These are phyloP conservation scores for Hemicordylus capensis DNA, from an alignment of 2,113 vertebrate genomes.

Conservation along the genomic window DNA sequence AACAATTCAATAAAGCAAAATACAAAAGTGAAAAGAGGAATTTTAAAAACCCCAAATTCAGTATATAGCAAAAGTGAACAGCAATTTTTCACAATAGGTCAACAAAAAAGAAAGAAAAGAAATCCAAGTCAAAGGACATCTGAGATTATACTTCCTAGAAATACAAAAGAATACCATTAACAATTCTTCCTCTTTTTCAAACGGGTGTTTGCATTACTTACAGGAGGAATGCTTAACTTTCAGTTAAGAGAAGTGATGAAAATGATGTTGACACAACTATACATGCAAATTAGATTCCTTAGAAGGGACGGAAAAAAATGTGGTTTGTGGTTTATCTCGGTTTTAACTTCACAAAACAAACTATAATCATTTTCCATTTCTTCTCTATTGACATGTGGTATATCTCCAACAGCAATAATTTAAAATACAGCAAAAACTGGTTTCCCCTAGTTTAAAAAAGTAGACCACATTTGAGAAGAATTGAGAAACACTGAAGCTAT, in stretches of 20 bases:
- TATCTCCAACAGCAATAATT: background rate
- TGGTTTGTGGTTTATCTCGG: conserved; percentile 75
- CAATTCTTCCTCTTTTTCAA: conserved; percentile 6
- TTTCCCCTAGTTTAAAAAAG: background rate
- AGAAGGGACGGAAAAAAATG: conserved; percentile 78
- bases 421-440: background rate
- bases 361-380: conserved; percentile 53
- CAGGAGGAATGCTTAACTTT: conserved; percentile 19
- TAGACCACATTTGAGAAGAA: background rate
- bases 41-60: no score
- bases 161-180: background rate
- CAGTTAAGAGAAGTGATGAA: conserved; percentile 59
- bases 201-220: conserved; percentile 27
- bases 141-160: background rate
- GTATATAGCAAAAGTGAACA: background rate
- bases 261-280: conserved; percentile 52
- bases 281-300: conserved; percentile 69
- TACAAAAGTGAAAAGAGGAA: background rate
- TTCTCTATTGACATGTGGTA: background rate
- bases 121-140: background rate
- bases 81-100: background rate
- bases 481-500: no score
- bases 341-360: conserved; percentile 71
- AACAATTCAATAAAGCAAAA: background rate
- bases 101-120: background rate